These are phyloP conservation scores for Apamea anceps DNA, from an alignment of 2,888 invertebrate species.

Conservation along the genomic window DNA sequence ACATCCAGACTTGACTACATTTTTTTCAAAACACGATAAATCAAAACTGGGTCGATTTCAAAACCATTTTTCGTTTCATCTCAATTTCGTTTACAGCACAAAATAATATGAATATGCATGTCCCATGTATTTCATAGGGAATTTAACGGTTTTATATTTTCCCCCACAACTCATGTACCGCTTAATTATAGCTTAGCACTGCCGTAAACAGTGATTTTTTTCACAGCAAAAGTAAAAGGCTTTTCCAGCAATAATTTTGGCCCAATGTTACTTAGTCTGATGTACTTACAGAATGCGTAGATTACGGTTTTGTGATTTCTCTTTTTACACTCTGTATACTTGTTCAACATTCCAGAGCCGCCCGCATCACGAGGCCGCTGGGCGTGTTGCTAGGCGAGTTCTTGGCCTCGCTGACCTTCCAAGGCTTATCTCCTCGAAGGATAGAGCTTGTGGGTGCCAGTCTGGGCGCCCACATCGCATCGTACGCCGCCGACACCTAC, in stretches of 20 bases:
- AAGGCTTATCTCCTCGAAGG: slow-evolving; percentile 77
- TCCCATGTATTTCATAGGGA: too few species aligned
- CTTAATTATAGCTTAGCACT: background rate
- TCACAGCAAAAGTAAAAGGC: background rate
- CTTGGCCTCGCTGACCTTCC: slow-evolving; percentile 77
- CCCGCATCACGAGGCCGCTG: slow-evolving; percentile 82
- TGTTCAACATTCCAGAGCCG: slow-evolving; percentile 76
- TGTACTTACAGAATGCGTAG: background rate
- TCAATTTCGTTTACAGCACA: too few species aligned
- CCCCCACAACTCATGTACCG: background rate
- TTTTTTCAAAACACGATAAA: too few species aligned
- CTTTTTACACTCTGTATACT: background rate
- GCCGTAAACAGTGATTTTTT: background rate
- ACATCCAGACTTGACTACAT: background rate
- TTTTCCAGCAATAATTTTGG: background rate
- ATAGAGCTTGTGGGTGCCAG: slow-evolving; percentile 82
- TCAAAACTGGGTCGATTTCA: too few species aligned
- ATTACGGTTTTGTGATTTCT: background rate
- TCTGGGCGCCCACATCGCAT: slow-evolving; percentile 85
- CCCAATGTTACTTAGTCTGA: too few species aligned
- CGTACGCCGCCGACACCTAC: slow-evolving; percentile 78
- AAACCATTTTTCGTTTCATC: too few species aligned
- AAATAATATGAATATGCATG: too few species aligned
- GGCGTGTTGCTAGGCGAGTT: slow-evolving; percentile 81
- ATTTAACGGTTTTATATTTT: too few species aligned